Evolutionary conservation across 2,113 vertebrate genomes (phyloP).

Genomic region (Lagopus leucura): DNA sequence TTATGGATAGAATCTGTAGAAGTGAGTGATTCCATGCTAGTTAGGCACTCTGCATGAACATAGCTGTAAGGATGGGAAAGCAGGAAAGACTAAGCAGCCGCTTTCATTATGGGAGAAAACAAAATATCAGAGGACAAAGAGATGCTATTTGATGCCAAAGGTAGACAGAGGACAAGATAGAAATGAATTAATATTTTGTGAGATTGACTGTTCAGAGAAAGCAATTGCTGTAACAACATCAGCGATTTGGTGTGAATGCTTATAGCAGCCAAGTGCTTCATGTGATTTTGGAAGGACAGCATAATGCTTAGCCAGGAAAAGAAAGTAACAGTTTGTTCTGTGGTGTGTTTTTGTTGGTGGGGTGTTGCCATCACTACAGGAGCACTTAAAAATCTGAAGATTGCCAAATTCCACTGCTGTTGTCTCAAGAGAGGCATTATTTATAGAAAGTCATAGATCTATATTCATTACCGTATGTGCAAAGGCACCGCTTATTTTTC

Average conservation of each 20-base stretch:
- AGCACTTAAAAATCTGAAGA: background rate
- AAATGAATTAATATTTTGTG: background rate
- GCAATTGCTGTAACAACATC: background rate
- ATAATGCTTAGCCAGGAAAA: background rate
- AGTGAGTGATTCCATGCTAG: background rate
- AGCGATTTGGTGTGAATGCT: background rate
- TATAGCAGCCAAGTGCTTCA: background rate
- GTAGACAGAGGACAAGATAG: background rate
- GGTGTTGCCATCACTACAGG: background rate
- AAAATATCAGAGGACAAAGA: background rate
- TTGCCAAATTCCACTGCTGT: background rate
- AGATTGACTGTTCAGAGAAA: background rate
- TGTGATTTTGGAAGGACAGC: background rate
- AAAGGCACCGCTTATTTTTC: background rate
- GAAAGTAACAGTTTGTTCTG: background rate
- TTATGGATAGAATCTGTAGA: slow-evolving; percentile 23
- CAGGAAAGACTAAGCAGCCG: background rate
- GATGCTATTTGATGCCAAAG: background rate
- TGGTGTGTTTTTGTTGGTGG: background rate
- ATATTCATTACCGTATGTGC: background rate
- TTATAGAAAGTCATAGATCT: background rate
- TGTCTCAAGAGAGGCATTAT: background rate
- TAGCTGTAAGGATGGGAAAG: background rate
- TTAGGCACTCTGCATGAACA: background rate
- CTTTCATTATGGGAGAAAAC: background rate